Evolutionary conservation across 2,113 vertebrate species (phyloP).

Genomic region (Rousettus leschenaultii): DNA sequence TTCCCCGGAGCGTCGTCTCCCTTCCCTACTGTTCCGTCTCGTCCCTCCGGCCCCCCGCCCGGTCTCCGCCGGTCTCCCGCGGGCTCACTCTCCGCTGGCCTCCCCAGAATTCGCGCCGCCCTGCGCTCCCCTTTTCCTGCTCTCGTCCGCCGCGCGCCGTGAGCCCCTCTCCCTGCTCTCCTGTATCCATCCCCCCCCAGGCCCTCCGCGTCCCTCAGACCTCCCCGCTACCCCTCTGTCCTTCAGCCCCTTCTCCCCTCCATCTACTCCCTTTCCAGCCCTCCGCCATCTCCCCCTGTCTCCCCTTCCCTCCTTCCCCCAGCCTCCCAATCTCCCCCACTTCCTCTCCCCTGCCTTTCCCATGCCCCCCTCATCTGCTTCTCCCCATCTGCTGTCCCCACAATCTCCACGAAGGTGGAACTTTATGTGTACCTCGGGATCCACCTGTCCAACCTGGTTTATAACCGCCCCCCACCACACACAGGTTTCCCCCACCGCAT

Average conservation of each 20-base stretch:
- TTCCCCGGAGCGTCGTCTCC: neutral
- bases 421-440: neutral
- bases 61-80: neutral
- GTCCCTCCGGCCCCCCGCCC: too few species aligned
- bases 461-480: rapidly evolving
- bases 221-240: neutral
- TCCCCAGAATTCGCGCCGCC: neutral
- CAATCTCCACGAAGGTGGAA: neutral
- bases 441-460: neutral
- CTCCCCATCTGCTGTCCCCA: neutral
- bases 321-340: too few species aligned
- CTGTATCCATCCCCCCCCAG: neutral
- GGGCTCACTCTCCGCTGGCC: neutral
- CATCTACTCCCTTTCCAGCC: rapidly evolving
- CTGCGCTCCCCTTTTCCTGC: too few species aligned
- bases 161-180: neutral
- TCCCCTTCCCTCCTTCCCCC: neutral
- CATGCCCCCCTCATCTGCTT: too few species aligned
- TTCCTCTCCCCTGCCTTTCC: rapidly evolving
- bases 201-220: neutral
- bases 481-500: neutral
- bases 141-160: too few species aligned
- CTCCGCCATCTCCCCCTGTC: neutral
- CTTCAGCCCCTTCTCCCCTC: too few species aligned
- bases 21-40: neutral